Percentiles rank a stretch among this genome's conserved stretches.
Conservation (phyloP, 2,797 vertebrate species). For the Gorsachius magnificus region DNA sequence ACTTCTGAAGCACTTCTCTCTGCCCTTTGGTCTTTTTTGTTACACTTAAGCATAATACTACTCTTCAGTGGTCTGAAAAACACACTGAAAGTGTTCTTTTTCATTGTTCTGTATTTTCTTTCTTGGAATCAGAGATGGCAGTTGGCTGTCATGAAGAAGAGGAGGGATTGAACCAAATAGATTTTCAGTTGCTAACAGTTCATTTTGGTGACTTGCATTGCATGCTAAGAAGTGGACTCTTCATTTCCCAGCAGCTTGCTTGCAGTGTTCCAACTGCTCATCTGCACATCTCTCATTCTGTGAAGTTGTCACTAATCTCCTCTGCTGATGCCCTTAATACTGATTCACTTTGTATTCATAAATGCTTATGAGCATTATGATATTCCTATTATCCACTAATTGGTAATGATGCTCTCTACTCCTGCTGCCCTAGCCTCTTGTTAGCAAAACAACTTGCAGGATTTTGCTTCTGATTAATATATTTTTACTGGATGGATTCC, state of each 20-base stretch:
- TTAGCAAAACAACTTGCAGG: background rate
- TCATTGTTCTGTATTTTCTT: background rate
- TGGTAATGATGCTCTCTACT: background rate
- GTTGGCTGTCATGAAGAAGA: background rate
- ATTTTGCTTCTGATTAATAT: background rate
- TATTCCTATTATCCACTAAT: constrained; percentile 6
- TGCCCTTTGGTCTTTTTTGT: background rate
- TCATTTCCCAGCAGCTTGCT: background rate
- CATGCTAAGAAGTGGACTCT: background rate
- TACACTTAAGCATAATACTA: background rate
- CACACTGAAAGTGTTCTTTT: background rate
- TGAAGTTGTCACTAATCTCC: background rate
- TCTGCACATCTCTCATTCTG: background rate
- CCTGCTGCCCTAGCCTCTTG: background rate
- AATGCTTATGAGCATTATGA: background rate
- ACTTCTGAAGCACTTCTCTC: background rate
- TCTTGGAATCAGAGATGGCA: background rate
- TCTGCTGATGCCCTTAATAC: background rate
- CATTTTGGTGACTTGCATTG: background rate
- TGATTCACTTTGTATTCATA: background rate
- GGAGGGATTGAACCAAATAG: background rate
- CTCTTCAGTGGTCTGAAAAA: background rate
- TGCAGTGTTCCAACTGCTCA: background rate
- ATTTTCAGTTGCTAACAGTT: background rate
- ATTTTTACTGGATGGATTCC: background rate